Evolutionary conservation across 1,140 invertebrate species (phyloP).

Genomic region (Musca domestica): DNA sequence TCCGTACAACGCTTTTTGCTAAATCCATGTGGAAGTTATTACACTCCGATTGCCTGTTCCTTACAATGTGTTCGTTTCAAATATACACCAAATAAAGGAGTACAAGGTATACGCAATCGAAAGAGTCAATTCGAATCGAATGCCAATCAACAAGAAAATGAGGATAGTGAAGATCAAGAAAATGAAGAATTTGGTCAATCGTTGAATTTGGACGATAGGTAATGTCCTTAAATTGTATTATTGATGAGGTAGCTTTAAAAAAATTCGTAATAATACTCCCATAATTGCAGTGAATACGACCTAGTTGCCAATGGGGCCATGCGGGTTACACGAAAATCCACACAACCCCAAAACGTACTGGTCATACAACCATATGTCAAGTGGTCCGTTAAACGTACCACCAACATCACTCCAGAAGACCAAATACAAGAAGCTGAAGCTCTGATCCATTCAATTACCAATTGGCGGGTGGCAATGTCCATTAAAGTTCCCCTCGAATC

Average conservation of each 20-base stretch:
- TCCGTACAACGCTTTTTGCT: no score
- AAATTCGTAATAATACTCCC: neutral
- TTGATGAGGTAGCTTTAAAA: no score
- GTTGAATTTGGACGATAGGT: constrained; percentile 44
- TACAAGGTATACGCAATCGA: constrained; percentile 45
- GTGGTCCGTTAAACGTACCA: constrained; percentile 65
- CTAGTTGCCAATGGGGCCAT: constrained; percentile 52
- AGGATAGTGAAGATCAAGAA: neutral
- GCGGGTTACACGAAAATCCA: constrained; percentile 37
- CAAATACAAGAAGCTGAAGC: constrained; percentile 74
- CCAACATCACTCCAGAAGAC: constrained; percentile 59
- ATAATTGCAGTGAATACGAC: constrained; percentile 50
- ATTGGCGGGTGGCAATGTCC: constrained; percentile 69
- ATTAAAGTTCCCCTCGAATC: constrained; percentile 59
- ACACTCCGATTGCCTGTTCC: no score
- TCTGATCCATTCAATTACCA: constrained; percentile 67
- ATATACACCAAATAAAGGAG: constrained; percentile 46
- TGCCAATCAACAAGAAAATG: constrained; percentile 30
- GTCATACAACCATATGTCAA: constrained; percentile 77
- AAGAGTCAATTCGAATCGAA: constrained; percentile 42
- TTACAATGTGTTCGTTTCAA: constrained; percentile 30
- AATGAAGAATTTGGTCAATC: constrained; percentile 28
- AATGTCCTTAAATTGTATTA: no score
- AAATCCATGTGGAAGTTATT: no score
- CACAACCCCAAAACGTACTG: constrained; percentile 54